Conservation (phyloP, 2,797 vertebrate genomes). For the Cryptoblepharus egeriae region DNA sequence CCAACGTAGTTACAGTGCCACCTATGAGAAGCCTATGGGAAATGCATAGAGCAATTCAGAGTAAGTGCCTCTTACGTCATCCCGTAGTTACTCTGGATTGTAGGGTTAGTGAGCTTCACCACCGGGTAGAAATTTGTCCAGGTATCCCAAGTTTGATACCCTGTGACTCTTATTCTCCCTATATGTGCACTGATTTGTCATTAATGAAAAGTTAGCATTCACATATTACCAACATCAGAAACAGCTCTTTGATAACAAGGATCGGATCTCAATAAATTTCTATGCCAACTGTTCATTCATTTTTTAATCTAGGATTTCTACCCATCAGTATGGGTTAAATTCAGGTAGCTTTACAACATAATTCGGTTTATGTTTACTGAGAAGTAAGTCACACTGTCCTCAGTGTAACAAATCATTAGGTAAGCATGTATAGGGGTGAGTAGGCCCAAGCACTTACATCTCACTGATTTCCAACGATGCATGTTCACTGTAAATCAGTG, state of each 20-base stretch:
- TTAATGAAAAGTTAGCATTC: not conserved
- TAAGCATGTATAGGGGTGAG: too few relatives aligned
- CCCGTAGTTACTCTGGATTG: too few relatives aligned
- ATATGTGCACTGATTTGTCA: too few relatives aligned
- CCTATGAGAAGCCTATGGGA: too few relatives aligned
- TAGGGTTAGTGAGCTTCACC: too few relatives aligned
- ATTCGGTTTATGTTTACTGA: not conserved
- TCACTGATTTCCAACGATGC: not conserved
- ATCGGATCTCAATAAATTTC: slow-evolving; percentile 23
- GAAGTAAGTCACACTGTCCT: not conserved
- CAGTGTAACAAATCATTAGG: not conserved
- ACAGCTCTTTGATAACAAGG: slow-evolving; percentile 36
- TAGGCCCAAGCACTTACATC: not conserved
- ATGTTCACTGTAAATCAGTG: not conserved
- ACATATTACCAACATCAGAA: slow-evolving; percentile 43
- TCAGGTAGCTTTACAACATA: not conserved
- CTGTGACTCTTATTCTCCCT: too few relatives aligned
- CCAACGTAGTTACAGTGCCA: too few relatives aligned
- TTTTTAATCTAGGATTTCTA: too few relatives aligned
- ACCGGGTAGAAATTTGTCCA: too few relatives aligned
- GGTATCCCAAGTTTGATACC: too few relatives aligned
- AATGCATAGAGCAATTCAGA: too few relatives aligned
- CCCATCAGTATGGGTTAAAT: not conserved
- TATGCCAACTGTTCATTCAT: not conserved
- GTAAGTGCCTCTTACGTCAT: too few relatives aligned